phyloP scores from a whole-genome alignment of 2,797 vertebrate species.

The Pipistrellus pipistrellus region DNA sequence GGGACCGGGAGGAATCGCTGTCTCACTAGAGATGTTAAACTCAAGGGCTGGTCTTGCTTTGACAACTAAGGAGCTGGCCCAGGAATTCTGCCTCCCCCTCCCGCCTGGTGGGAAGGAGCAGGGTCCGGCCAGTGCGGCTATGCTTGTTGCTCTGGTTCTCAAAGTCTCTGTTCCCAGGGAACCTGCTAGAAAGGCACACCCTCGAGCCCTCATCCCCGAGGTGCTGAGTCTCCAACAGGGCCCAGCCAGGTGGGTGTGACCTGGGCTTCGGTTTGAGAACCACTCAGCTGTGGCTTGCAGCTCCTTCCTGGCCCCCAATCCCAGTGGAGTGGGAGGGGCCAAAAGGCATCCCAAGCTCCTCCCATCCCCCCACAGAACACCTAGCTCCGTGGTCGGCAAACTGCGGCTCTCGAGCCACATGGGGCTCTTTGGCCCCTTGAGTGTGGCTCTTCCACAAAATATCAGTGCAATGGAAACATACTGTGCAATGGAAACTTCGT shows the following conservation, averaged over 20 bases:
- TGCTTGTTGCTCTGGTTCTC: neutral
- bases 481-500: too few relatives aligned
- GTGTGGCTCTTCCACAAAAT: too few relatives aligned
- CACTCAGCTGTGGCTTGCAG: neutral
- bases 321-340: accelerated
- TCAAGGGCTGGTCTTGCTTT: neutral
- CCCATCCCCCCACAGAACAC: neutral
- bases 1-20: neutral
- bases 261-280: neutral
- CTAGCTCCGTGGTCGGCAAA: too few relatives aligned
- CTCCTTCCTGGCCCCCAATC: neutral
- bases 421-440: too few relatives aligned
- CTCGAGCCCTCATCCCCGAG: neutral
- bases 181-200: neutral
- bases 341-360: accelerated
- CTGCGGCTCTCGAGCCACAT: too few relatives aligned
- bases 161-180: neutral
- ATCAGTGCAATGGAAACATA: too few relatives aligned
- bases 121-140: neutral
- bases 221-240: neutral
- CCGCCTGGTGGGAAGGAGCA: neutral
- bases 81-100: neutral
- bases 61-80: neutral
- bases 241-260: neutral
- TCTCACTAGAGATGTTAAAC: neutral